Evolutionary conservation across 92 coral and sea anemone genomes (phyloP), one percentile per base, ranked within the genome.

Genomic region (Meandrina meandrites): DNA sequence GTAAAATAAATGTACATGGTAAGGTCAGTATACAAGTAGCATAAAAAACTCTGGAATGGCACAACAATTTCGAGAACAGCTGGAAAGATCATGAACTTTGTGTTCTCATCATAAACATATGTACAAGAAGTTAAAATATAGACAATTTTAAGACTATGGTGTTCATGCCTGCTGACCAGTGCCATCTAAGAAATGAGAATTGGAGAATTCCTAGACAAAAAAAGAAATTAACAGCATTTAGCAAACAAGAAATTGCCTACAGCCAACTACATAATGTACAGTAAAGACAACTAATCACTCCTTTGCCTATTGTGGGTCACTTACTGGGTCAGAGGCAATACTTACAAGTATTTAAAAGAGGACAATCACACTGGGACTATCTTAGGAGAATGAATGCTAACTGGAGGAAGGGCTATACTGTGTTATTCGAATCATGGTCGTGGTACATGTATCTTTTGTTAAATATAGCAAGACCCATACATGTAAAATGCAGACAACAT

Each of bases 151-250:
- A 60, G 31, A 24, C 64, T 18, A 60, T 4, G 12, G 68, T 24
- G 30, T 22, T 60, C 68, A 24, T 27, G 24, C 19, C 11, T 24
- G 30, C 12, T 60, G 68, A 57, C 64, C 64, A 57, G 37, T 48
- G 54, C 19, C 69, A 71, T 9, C 69, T 83, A 83, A 17, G 86
- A 71, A 51, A 83, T 54, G 36, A 83, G 77, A 21, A 71, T 71
- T 51, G 86, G 86, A 50, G 86, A 83, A 83, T 73, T 71, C 86
- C 86, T 83, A 72, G 18, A 51, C n/a, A 82, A 70, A 54, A 71
- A 54, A 72, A 9, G 22, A 15, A 71, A 72, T 18, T 31, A 30
- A 48, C n/a, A 1, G 42, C 9, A 5, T 6, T 19, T 24, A 77
- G 60, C n/a, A 47, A 6, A 2, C 7, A 15, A n/a, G n/a, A 42